A percentile compares a stretch with the other conserved stretches of the same genome.
Conservation (phyloP, 92 coral and sea anemone genomes). For the Isaurus tuberculatus region DNA sequence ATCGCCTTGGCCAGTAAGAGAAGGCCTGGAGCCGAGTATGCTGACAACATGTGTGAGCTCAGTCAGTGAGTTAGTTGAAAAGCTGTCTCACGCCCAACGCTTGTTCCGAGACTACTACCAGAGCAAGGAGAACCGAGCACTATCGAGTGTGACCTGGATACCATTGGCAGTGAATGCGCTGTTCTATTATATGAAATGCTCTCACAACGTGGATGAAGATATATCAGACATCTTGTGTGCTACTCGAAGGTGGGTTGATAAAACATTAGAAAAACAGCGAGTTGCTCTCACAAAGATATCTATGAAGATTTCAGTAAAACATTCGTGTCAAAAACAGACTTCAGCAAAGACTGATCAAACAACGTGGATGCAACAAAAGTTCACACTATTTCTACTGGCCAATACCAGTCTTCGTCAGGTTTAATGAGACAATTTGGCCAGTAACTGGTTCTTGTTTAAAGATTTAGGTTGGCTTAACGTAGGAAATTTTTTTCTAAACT, state of each 20-base stretch:
- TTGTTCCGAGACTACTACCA: slow-evolving; percentile 71
- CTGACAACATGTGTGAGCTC: slow-evolving; percentile 82
- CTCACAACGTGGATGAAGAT: slow-evolving; percentile 74
- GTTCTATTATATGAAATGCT: slow-evolving; percentile 77
- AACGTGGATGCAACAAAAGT: too few species aligned
- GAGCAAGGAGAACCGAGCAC: slow-evolving; percentile 79
- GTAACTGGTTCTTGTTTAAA: too few species aligned
- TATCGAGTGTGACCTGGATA: slow-evolving; percentile 75
- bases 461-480: too few species aligned
- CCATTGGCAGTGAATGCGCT: slow-evolving; percentile 70
- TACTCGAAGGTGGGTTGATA: slow-evolving; percentile 80
- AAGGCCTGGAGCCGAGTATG: slow-evolving; percentile 69
- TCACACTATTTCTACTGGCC: too few species aligned
- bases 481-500: too few species aligned
- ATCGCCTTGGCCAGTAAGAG: slow-evolving; percentile 11
- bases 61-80: slow-evolving; percentile 71
- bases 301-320: too few species aligned
- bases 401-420: too few species aligned
- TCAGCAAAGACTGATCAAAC: too few species aligned
- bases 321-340: too few species aligned
- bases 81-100: slow-evolving; percentile 68
- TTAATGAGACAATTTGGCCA: too few species aligned
- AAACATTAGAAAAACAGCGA: too few species aligned
- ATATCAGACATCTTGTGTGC: slow-evolving; percentile 62
- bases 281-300: too few species aligned